Evolutionary conservation across 2,888 invertebrate species (phyloP).

Genomic region (Mesochorus sp.): DNA sequence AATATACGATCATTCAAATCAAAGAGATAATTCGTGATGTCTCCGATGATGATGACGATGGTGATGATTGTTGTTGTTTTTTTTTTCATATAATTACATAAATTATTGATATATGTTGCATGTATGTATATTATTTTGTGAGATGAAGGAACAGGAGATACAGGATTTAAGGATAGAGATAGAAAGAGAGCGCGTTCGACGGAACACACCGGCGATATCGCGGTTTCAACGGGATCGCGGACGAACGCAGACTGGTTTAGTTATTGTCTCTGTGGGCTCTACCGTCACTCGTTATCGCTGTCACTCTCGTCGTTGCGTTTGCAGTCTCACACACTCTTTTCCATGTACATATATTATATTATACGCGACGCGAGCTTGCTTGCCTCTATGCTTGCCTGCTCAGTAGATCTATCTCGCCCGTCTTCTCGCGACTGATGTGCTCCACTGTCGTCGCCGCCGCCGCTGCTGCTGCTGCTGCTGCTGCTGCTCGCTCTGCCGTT

Average conservation of each 20-base stretch:
- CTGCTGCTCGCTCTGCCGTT: slow-evolving; percentile 49
- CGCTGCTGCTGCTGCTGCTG: slow-evolving; percentile 15
- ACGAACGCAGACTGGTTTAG: slow-evolving; percentile 60
- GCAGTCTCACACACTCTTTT: slow-evolving; percentile 1
- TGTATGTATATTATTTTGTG: not conserved
- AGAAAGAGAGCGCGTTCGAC: slow-evolving; percentile 40
- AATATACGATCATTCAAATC: not conserved
- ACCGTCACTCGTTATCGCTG: slow-evolving; percentile 63
- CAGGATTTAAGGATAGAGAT: slow-evolving; percentile 40
- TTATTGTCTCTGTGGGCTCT: slow-evolving; percentile 41
- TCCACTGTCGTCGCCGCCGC: slow-evolving; percentile 28
- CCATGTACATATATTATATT: not conserved
- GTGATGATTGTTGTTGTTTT: not conserved
- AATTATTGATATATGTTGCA: not conserved
- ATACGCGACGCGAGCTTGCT: slow-evolving; percentile 31
- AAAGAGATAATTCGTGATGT: not conserved
- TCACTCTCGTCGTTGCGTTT: slow-evolving; percentile 38
- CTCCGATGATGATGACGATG: not conserved
- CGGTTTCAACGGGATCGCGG: slow-evolving; percentile 65
- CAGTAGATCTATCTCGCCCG: slow-evolving; percentile 36
- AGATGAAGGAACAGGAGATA: slow-evolving; percentile 7
- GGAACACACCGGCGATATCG: slow-evolving; percentile 60
- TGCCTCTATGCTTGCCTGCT: slow-evolving; percentile 42
- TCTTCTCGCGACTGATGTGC: slow-evolving; percentile 32
- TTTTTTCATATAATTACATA: not conserved